These are phyloP conservation scores for Salvelinus fontinalis DNA, from an alignment of 2,113 vertebrate species.

Conservation along the genomic window DNA sequence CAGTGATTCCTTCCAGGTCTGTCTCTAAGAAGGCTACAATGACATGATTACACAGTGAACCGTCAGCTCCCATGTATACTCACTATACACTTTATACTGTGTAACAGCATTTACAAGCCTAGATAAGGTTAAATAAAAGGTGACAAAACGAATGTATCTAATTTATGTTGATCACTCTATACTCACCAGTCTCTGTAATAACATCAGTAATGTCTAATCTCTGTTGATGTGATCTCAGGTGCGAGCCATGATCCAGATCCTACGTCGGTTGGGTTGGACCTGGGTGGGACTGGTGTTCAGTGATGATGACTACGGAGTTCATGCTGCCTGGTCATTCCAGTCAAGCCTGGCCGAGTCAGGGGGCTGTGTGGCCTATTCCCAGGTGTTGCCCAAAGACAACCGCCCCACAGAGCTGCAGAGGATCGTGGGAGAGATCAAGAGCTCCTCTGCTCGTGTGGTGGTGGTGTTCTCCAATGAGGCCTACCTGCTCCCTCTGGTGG, in stretches of 20 bases:
- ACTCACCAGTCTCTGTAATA: neutral
- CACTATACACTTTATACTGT: no score
- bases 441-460: constrained; percentile 52
- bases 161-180: no score
- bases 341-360: constrained; percentile 43
- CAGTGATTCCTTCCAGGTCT: constrained; percentile 46
- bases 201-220: no score
- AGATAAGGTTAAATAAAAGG: no score
- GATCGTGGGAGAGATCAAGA: constrained; percentile 59
- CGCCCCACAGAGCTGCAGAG: constrained; percentile 43
- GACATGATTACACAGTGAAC: neutral
- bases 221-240: constrained; percentile 23
- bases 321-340: constrained; percentile 49
- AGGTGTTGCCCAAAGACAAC: constrained; percentile 57
- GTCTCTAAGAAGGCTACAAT: constrained; percentile 13
- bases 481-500: constrained; percentile 55
- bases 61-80: constrained; percentile 17
- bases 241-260: constrained; percentile 35
- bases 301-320: constrained; percentile 63
- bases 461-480: constrained; percentile 43
- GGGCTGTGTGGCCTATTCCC: constrained; percentile 62
- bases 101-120: no score
- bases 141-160: no score
- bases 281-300: constrained; percentile 51
- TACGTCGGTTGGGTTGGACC: constrained; percentile 31